Evolutionary conservation across 2,113 vertebrate species (phyloP), one percentile per base, ranked within the genome.

Genomic region (Periophthalmodon schlosseri): DNA sequence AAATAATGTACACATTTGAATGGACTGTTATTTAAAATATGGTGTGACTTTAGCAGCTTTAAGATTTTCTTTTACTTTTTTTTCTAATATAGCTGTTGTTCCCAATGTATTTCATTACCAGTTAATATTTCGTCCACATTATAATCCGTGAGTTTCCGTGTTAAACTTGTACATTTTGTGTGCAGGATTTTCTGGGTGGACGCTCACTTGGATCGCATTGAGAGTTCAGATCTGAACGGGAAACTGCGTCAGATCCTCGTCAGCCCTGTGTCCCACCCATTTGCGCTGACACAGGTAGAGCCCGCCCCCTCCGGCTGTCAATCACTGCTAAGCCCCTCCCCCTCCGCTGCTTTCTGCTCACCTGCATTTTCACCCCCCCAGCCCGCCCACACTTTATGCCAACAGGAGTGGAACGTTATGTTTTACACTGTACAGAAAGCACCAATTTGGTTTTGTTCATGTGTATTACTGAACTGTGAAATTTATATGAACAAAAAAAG

Each of bases 151-250:
- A 39, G 36, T 39, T 39, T 39, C 4, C 2, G 5, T 47, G 46
- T 49, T 49, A 49, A 56, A n/a, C 60, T 34, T 34, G 0, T 61
- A 33, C 5, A 1, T 61, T n/a, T 1, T 49, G 16, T 74, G 68
- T 79, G 21, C 89, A 99, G 98, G 91, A 98, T 99, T 88, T 99
- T 96, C 87, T 99, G 98, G 98, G 98, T 99, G 15, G 98, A 99
- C 52, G 98, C 98, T 0, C 97, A 99, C 78, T 85, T 99, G 81
- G 98, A 99, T 87, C 92, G 97, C 66, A 99, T 99, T 15, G 98
- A 99, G 89, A 98, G 97, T 1, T 96, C 96, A 0, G 97, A 99
- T 87, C 95, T 99, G 82, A 96, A 87, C 4, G 98, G 98, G 52
- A 99, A 98, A 66, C 93, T 98, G 18, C 96, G 98, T 13, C 97